These are phyloP conservation scores for Stenodera caucasica DNA, from an alignment of 2,888 invertebrate species.

Conservation along the genomic window DNA sequence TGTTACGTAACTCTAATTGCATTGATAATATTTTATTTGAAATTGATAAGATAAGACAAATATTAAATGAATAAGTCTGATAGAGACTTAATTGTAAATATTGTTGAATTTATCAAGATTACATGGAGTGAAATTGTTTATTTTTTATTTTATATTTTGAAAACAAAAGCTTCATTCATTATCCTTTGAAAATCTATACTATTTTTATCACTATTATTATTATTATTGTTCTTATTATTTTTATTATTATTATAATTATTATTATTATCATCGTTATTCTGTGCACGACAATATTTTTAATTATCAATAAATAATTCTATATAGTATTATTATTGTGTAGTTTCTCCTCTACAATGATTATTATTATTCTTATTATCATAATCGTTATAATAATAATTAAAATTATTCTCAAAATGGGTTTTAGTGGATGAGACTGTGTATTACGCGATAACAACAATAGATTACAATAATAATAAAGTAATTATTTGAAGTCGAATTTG, in stretches of 20 bases:
- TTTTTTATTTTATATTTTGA: neutral
- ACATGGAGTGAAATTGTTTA: neutral
- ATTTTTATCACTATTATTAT: neutral
- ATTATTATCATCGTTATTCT: neutral
- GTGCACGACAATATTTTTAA: neutral
- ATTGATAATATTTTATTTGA: slow-evolving; percentile 2
- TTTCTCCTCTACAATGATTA: neutral
- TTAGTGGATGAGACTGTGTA: neutral
- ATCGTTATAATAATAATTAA: no score
- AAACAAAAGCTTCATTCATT: neutral
- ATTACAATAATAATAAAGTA: neutral
- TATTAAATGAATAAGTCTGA: slow-evolving; percentile 2
- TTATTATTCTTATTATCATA: neutral
- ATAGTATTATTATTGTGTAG: neutral
- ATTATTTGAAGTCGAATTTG: no score
- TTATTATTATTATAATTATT: neutral
- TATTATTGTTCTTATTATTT: neutral
- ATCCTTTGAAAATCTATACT: neutral
- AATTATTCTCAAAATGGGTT: neutral
- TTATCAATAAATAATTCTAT: slow-evolving; percentile 1
- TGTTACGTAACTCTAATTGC: neutral
- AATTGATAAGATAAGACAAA: slow-evolving; percentile 7
- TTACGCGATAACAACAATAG: neutral
- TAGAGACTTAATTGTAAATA: slow-evolving; percentile 9
- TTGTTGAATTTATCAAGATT: neutral